Base-by-base conservation (phyloP, 2,888 invertebrate species). In the Aleiodes leptofemur region DNA sequence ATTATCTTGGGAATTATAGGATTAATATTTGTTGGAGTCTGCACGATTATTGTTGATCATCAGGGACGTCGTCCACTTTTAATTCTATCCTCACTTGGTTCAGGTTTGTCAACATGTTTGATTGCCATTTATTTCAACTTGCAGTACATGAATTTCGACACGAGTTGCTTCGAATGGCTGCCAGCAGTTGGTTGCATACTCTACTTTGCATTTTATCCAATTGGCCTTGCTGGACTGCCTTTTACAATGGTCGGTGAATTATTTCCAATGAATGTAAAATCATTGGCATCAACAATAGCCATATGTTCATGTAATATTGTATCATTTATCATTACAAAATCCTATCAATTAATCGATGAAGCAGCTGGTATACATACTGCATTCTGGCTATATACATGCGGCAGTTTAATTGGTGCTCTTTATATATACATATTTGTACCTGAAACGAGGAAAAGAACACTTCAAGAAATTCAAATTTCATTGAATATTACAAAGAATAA, bases 201-300 rank as follows among this genome's bases (percentile, higher is more conserved):
- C 3, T 83, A 80, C 34, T 76, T 80, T 29, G 14, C 81, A n/a
- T 61, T 66, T 57, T 83, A 80, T 48, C 73, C 78, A 1, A 23
- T 80, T 11, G 83, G 83, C 7, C 66, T 82, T n/a, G 82, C 80
- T 0, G 76, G 71, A 6, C 69, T 83, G 23, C 83, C 83, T n/a
- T 81, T 80, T 69, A 78, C 82, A 38, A 64, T 83, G 69, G 77
- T 79, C 48, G 78, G 83, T 50, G 83, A 83, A 56, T 29, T 83
- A 6, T 83, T 83, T n/a, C 79, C 83, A 0, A 82, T 80, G 13
- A 82, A 83, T 53, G 77, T 83, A 14, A 83, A 83, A 66, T 78
- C 82, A 0, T 57, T 81, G 4, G 80, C 79, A 14, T 79, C 71
- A 29, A 77, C 76, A 6, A 69, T 81, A 16, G 69, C 66, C 3